These are phyloP conservation scores for Zygaena filipendulae DNA, from an alignment of 2,888 invertebrate genomes.

Conservation along the genomic window DNA sequence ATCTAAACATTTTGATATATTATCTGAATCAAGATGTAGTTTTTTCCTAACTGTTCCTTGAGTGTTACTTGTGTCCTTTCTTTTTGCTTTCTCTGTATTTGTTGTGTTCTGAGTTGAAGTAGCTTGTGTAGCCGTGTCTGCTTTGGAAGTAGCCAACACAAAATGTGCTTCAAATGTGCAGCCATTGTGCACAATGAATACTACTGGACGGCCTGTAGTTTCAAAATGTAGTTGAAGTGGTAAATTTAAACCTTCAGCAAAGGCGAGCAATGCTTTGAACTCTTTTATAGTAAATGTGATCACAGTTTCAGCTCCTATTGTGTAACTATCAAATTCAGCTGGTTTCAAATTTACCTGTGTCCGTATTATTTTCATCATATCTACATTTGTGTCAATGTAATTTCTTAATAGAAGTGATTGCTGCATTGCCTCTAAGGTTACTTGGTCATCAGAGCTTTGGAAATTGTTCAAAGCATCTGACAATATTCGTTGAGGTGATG, in stretches of 20 bases:
- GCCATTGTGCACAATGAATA: constrained; percentile 78
- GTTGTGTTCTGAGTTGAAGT: constrained; percentile 50
- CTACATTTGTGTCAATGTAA: constrained; percentile 75
- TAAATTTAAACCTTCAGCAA: constrained; percentile 79
- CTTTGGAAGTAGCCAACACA: constrained; percentile 81
- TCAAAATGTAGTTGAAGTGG: constrained; percentile 80
- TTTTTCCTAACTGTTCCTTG: constrained; percentile 38
- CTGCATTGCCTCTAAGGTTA: constrained; percentile 77
- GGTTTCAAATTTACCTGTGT: constrained; percentile 81
- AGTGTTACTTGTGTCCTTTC: constrained; percentile 27
- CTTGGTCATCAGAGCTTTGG: constrained; percentile 81
- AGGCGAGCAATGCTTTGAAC: constrained; percentile 80
- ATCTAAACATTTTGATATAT: constrained; percentile 47
- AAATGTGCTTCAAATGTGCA: constrained; percentile 82
- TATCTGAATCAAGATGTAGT: constrained; percentile 40
- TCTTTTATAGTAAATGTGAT: constrained; percentile 90
- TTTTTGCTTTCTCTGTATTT: constrained; percentile 28
- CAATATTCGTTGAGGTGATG: constrained; percentile 72
- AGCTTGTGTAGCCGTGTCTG: constrained; percentile 51
- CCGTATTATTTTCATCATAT: constrained; percentile 76
- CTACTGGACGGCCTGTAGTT: constrained; percentile 80
- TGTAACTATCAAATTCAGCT: constrained; percentile 78
- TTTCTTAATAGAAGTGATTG: constrained; percentile 78
- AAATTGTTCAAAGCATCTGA: constrained; percentile 83
- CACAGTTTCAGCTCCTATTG: constrained; percentile 71